These are phyloP conservation scores for Chloromyia formosa DNA, from an alignment of 2,888 invertebrate species.

Conservation along the genomic window DNA sequence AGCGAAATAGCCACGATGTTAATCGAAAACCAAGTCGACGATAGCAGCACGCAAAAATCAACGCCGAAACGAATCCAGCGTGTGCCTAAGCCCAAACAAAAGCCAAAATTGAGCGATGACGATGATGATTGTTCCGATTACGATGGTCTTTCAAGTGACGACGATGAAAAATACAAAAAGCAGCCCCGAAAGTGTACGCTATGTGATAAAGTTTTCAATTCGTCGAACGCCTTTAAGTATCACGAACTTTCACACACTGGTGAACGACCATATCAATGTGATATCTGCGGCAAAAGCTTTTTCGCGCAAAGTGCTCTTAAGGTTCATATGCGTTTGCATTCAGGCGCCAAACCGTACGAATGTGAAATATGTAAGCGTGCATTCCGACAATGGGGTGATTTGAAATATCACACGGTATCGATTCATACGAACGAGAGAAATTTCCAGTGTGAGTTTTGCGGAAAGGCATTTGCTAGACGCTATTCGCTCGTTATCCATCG, in stretches of 20 bases:
- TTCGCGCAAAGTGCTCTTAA: slow-evolving; percentile 84
- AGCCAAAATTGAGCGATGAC: slow-evolving; percentile 7
- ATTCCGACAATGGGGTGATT: slow-evolving; percentile 89
- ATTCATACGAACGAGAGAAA: slow-evolving; percentile 83
- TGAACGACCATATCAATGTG: slow-evolving; percentile 79
- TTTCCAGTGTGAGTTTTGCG: slow-evolving; percentile 89
- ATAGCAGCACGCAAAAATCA: background rate
- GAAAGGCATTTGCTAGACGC: slow-evolving; percentile 84
- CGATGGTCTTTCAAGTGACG: slow-evolving; percentile 49
- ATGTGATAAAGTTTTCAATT: slow-evolving; percentile 79
- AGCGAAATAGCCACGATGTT: slow-evolving; percentile 21
- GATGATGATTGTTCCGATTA: slow-evolving; percentile 47
- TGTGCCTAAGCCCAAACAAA: slow-evolving; percentile 16
- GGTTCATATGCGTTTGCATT: slow-evolving; percentile 83
- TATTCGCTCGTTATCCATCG: slow-evolving; percentile 87
- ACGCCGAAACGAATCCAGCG: slow-evolving; percentile 3
- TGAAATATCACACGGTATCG: slow-evolving; percentile 86
- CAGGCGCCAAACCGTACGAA: slow-evolving; percentile 85
- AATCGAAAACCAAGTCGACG: slow-evolving; percentile 48
- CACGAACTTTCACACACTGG: slow-evolving; percentile 83
- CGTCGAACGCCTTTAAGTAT: slow-evolving; percentile 85
- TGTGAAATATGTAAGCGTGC: slow-evolving; percentile 79
- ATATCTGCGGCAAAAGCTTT: slow-evolving; percentile 83
- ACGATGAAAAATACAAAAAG: slow-evolving; percentile 42
- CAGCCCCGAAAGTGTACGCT: slow-evolving; percentile 54